phyloP scores from a whole-genome alignment of 2,888 invertebrate genomes.

The Eustalomyia histrio region DNA sequence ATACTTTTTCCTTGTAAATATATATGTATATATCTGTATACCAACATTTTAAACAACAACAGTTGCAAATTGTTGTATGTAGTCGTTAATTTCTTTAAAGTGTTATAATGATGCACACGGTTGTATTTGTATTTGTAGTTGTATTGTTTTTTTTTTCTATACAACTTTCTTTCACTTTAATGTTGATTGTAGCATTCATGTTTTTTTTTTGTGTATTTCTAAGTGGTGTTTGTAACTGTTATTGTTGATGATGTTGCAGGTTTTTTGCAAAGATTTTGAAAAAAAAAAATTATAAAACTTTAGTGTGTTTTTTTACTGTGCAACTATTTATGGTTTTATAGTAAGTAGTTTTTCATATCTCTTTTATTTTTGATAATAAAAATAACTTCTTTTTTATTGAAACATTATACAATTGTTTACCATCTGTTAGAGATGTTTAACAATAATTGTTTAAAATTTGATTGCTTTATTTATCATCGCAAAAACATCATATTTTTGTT shows the following conservation, averaged over 20 bases:
- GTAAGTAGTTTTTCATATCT: not conserved
- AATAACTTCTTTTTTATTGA: no score
- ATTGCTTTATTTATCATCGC: no score
- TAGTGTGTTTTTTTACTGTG: not conserved
- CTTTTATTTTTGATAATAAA: no score
- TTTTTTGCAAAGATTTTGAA: not conserved
- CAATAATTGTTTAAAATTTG: no score
- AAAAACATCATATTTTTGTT: no score
- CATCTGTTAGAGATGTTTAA: no score
- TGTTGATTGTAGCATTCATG: not conserved
- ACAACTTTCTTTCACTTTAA: not conserved
- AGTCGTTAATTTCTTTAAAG: not conserved
- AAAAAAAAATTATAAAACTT: not conserved
- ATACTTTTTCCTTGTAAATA: no score
- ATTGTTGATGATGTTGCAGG: not conserved
- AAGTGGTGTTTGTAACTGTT: not conserved
- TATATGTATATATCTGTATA: no score
- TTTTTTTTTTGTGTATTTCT: not conserved
- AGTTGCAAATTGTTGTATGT: not conserved
- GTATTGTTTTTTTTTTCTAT: not conserved
- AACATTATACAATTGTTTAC: no score
- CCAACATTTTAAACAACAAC: not conserved
- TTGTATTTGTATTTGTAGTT: not conserved
- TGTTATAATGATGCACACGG: constrained; percentile 20
- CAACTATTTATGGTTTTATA: not conserved